Base-by-base conservation (phyloP, 2,888 invertebrate genomes). In the Sicus ferrugineus region DNA sequence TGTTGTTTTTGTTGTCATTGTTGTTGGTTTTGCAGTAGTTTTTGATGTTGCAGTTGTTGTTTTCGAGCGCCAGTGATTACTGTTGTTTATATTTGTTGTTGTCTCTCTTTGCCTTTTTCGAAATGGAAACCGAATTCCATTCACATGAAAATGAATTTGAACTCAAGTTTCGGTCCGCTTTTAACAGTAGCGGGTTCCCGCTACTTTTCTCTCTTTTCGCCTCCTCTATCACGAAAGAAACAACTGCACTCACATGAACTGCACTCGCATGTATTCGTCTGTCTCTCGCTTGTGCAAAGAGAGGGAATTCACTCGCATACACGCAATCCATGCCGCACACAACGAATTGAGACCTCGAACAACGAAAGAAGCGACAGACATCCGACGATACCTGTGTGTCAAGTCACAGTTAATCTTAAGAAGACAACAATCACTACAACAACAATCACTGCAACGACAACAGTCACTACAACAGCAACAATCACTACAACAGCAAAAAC, bases 61-160 rank as follows among this genome's bases (percentile, higher is more conserved):
- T 56, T 14, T 2, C 14, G 34, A 7, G n/a, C n/a, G 14, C 42
- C 16, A 42, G 16, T 42, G 11, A 2, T n/a, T 1, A n/a, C n/a
- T 42, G 42, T 4, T n/a, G n/a, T 4, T 16, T 14, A 42, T 42
- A n/a, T n/a, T 42, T 42, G 42, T 42, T 42, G 42, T n/a, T 42
- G 42, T 16, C 42, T 0, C n/a, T n/a, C n/a, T n/a, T n/a, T n/a
- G n/a, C n/a, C n/a, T n/a, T n/a, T n/a, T n/a, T n/a, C n/a, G n/a
- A n/a, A n/a, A n/a, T n/a, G n/a, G n/a, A n/a, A n/a, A n/a, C n/a
- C n/a, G n/a, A n/a, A n/a, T n/a, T 3, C 42, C 16, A 42, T 16
- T 4, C n/a, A 1, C 16, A 54, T 58, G 58, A n/a, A 31, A 31
- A 58, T 58, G 58, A 58, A 16, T 58, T 58, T 31, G 58, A 30